These are phyloP conservation scores for Hipposideros armiger DNA, from an alignment of 2,113 vertebrate genomes.

Conservation along the genomic window DNA sequence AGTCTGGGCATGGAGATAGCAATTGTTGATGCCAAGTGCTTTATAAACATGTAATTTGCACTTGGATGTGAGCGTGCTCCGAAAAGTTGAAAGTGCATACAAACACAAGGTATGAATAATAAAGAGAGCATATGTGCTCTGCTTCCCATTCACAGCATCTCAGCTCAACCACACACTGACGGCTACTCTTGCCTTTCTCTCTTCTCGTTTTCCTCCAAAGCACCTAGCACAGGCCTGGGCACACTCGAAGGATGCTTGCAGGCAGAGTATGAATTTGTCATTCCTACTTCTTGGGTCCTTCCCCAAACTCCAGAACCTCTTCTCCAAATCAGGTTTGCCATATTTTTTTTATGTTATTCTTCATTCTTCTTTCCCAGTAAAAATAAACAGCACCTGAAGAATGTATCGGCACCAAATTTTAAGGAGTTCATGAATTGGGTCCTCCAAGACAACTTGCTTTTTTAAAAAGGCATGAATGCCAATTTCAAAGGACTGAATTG, in stretches of 20 bases:
- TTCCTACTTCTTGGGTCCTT: background rate
- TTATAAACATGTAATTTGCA: conserved; percentile 64
- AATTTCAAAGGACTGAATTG: background rate
- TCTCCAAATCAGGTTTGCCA: background rate
- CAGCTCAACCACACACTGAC: background rate
- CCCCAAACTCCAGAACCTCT: background rate
- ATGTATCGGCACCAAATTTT: background rate
- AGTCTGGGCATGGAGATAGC: conserved; percentile 25
- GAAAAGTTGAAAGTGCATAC: conserved; percentile 50
- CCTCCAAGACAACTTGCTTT: conserved; percentile 18
- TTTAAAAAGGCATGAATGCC: background rate
- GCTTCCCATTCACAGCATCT: background rate
- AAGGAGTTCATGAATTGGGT: background rate
- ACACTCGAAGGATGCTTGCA: background rate
- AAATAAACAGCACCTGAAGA: background rate
- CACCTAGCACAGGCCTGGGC: too few species aligned
- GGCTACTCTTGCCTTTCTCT: background rate
- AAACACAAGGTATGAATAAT: conserved; percentile 37
- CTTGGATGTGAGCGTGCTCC: conserved; percentile 20
- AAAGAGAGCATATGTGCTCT: background rate
- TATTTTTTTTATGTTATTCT: background rate
- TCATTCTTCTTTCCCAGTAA: conserved; percentile 25
- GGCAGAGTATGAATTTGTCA: background rate
- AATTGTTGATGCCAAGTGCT: conserved; percentile 54
- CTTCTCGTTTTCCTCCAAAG: background rate